phyloP scores from a whole-genome alignment of 2,797 vertebrate species.

The Prionace glauca region DNA sequence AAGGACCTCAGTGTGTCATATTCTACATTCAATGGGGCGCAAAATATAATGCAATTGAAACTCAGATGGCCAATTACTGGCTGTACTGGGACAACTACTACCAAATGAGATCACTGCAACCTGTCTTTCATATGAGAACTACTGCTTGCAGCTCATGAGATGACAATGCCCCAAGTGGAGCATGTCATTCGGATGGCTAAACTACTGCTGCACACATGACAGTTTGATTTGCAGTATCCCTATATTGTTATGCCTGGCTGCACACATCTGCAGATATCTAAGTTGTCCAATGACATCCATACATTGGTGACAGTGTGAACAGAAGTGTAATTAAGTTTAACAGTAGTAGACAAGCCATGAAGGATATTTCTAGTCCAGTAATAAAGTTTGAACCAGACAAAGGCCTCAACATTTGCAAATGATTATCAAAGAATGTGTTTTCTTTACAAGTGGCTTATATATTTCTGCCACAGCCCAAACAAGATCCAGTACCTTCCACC shows the following conservation, averaged over 20 bases:
- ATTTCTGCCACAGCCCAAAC: neutral
- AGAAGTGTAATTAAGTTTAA: constrained; percentile 14
- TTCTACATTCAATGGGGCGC: neutral
- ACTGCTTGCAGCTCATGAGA: neutral
- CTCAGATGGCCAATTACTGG: neutral
- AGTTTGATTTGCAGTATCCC: neutral
- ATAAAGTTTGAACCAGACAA: neutral
- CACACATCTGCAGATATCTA: neutral
- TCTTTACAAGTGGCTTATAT: neutral
- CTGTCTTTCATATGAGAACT: neutral
- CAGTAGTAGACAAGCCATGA: neutral
- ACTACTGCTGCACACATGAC: neutral
- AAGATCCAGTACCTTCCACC: neutral
- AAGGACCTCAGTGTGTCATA: neutral
- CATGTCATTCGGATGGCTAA: constrained; percentile 14
- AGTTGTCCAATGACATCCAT: neutral
- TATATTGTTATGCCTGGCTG: neutral
- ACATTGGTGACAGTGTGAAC: neutral
- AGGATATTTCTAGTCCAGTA: neutral
- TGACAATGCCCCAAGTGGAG: neutral
- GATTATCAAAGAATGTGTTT: neutral
- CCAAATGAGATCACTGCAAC: neutral
- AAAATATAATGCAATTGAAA: neutral
- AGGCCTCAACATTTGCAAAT: neutral
- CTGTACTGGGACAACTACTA: neutral